Evolutionary conservation across 2,888 invertebrate species (phyloP).

Genomic region (Pelosia muscerda): DNA sequence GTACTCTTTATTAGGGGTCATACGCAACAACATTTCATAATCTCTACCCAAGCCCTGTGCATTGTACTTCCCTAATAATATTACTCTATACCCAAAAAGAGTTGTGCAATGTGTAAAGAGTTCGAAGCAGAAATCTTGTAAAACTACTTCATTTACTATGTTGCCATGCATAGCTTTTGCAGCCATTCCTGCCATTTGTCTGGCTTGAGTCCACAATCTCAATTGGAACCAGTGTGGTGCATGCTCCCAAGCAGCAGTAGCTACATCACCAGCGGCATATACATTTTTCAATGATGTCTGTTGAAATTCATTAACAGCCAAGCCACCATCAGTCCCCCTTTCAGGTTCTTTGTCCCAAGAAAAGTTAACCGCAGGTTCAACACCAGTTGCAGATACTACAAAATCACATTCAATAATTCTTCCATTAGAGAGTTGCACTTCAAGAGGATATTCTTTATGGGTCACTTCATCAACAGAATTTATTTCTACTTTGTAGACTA

Average conservation of each 20-base stretch:
- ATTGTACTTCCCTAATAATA: conserved; percentile 96
- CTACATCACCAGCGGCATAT: conserved; percentile 98
- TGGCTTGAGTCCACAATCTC: conserved; percentile 98
- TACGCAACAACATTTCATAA: conserved; percentile 94
- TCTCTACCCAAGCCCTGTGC: conserved; percentile 93
- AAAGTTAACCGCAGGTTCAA: conserved; percentile 89
- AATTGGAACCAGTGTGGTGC: conserved; percentile 97
- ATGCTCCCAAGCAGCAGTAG: conserved; percentile 92
- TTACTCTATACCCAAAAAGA: conserved; percentile 97
- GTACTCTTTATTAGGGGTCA: conserved; percentile 93
- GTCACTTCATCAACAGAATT: conserved; percentile 70
- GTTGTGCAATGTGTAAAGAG: conserved; percentile 98
- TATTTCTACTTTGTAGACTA: conserved; percentile 88
- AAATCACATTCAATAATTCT: conserved; percentile 93
- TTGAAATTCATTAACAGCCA: conserved; percentile 94
- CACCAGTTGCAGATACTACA: conserved; percentile 98
- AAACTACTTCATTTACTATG: conserved; percentile 87
- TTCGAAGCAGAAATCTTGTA: conserved; percentile 98
- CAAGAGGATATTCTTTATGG: conserved; percentile 88
- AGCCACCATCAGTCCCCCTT: conserved; percentile 91
- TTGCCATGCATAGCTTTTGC: conserved; percentile 94
- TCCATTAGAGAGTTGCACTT: conserved; percentile 91
- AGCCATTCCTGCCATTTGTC: conserved; percentile 98
- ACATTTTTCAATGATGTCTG: conserved; percentile 92
- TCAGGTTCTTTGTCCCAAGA: conserved; percentile 83